A percentile compares a stretch with the other conserved stretches of the same genome.
Evolutionary conservation across 1,140 invertebrate genomes (phyloP).

Genomic region (Mactra quadrangularis): DNA sequence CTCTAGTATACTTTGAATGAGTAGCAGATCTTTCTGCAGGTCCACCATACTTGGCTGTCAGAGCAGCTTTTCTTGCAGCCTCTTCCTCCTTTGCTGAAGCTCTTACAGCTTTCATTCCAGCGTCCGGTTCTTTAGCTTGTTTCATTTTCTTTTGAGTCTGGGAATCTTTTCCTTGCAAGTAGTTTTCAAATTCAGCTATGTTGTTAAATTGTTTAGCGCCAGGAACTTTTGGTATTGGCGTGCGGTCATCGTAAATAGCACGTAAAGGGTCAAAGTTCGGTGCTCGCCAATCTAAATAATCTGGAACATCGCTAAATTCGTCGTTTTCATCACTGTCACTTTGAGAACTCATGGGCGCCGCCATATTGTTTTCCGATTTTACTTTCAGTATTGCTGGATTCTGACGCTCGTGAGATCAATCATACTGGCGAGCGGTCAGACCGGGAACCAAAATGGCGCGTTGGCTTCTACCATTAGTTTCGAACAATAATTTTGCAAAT

Average conservation of each 20-base stretch:
- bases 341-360: constrained; percentile 65
- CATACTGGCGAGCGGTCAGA: constrained; percentile 3
- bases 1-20: constrained; percentile 32
- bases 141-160: constrained; percentile 15
- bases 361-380: constrained; percentile 72
- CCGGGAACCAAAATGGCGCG: too few relatives aligned
- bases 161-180: constrained; percentile 54
- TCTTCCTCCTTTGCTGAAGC: constrained; percentile 40
- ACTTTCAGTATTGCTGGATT: too few relatives aligned
- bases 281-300: constrained; percentile 65
- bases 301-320: constrained; percentile 35
- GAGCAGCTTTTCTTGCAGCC: constrained; percentile 46
- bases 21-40: constrained; percentile 28
- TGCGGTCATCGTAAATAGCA: constrained; percentile 62
- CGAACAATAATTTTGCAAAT: too few relatives aligned
- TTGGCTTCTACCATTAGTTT: too few relatives aligned
- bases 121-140: constrained; percentile 2
- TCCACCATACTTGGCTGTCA: constrained; percentile 28
- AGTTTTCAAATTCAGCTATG: constrained; percentile 72
- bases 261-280: constrained; percentile 67
- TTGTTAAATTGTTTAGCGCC: constrained; percentile 69
- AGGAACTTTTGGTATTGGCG: constrained; percentile 40
- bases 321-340: constrained; percentile 25
- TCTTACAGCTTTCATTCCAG: constrained; percentile 26
- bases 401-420: background rate